These are phyloP conservation scores for Physocephala rufipes DNA, from an alignment of 2,888 invertebrate genomes.

Conservation along the genomic window DNA sequence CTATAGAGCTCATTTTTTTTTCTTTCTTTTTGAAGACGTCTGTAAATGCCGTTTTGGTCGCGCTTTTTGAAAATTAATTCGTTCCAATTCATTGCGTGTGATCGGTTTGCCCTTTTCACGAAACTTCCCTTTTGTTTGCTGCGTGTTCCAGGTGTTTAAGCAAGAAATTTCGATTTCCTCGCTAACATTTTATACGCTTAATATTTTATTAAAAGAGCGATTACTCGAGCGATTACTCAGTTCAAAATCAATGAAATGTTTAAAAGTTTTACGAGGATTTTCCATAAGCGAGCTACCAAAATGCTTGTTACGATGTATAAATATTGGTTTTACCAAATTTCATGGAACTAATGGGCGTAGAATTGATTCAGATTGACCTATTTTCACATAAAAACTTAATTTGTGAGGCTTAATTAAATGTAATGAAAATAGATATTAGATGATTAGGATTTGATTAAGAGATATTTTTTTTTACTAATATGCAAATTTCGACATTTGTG, in stretches of 20 bases:
- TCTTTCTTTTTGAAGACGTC: not conserved
- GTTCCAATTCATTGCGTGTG: constrained; percentile 56
- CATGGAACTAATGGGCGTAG: constrained; percentile 34
- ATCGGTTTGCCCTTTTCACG: constrained; percentile 44
- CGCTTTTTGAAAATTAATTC: constrained; percentile 52
- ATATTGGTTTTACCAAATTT: constrained; percentile 32
- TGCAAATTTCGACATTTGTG: no score
- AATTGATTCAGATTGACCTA: constrained; percentile 10
- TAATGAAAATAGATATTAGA: no score
- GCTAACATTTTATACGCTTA: constrained; percentile 51
- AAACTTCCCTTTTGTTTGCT: constrained; percentile 38
- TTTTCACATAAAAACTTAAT: constrained; percentile 2
- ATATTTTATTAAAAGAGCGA: constrained; percentile 34
- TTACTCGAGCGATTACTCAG: not conserved
- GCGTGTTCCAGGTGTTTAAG: constrained; percentile 60
- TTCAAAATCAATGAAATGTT: not conserved
- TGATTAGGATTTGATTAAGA: no score
- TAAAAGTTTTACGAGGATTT: not conserved
- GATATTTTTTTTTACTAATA: no score
- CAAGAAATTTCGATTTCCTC: constrained; percentile 59
- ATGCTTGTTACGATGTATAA: not conserved
- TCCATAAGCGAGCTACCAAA: not conserved
- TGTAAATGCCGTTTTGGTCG: not conserved
- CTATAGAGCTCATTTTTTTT: not conserved
- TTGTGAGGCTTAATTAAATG: not conserved